Conservation (phyloP, 2,113 vertebrate genomes). For the Oncorhynchus nerka region DNA sequence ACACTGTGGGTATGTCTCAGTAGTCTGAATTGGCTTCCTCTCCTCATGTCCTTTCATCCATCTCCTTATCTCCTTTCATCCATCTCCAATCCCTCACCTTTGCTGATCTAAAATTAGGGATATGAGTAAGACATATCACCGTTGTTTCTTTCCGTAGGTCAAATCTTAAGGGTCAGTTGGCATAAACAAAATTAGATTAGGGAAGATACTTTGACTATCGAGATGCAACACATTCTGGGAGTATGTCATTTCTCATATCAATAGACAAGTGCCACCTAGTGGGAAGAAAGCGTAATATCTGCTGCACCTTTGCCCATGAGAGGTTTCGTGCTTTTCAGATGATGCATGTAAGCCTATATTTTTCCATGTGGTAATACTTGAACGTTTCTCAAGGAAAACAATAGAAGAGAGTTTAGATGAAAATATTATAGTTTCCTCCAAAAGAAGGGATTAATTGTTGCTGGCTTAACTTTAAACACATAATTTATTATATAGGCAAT, state of each 20-base stretch:
- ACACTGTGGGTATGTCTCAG: neutral
- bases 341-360: conserved; percentile 54
- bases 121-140: neutral
- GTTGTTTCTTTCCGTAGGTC: too few relatives aligned
- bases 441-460: conserved; percentile 1
- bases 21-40: too few relatives aligned
- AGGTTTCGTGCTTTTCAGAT: conserved; percentile 44
- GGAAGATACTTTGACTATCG: conserved; percentile 13
- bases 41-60: neutral
- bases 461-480: neutral
- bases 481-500: neutral
- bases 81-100: neutral
- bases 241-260: conserved; percentile 25
- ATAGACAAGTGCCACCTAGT: conserved; percentile 68
- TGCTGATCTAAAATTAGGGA: neutral
- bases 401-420: conserved; percentile 23
- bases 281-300: conserved; percentile 34
- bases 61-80: neutral
- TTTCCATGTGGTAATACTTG: conserved; percentile 66
- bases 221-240: conserved; percentile 26
- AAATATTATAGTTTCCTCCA: conserved; percentile 26
- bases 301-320: conserved; percentile 31
- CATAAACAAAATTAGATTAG: neutral
- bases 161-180: neutral
- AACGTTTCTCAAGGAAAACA: conserved; percentile 37